Evolutionary conservation across 92 coral and sea anemone species (phyloP).

Genomic region (Diadumene lineata): DNA sequence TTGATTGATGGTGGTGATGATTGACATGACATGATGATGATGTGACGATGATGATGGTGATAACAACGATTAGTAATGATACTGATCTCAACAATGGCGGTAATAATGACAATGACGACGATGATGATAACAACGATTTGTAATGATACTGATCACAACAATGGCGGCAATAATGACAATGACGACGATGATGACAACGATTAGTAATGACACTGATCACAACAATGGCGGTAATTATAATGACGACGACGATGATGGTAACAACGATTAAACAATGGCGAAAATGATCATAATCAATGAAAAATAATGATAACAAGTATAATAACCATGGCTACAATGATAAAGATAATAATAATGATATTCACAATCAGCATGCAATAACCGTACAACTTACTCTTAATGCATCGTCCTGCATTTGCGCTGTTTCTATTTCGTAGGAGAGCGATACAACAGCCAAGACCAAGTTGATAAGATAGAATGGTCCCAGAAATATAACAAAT

Average conservation of each 20-base stretch:
- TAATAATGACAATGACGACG: not conserved
- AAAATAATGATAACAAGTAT: not conserved
- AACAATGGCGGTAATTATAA: not conserved
- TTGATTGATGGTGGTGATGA: not conserved
- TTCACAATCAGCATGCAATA: not conserved
- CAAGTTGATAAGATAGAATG: conserved; percentile 94
- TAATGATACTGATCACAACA: not conserved
- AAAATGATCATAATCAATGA: not conserved
- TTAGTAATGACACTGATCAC: not conserved
- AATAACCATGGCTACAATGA: too few relatives aligned
- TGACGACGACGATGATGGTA: not conserved
- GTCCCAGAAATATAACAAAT: conserved; percentile 95
- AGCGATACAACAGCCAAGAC: conserved; percentile 98
- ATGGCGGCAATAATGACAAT: not conserved
- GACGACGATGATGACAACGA: not conserved
- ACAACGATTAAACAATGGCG: not conserved
- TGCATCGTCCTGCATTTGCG: conserved; percentile 84
- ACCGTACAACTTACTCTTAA: conserved; percentile 49
- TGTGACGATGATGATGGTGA: not conserved
- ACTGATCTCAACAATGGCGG: not conserved
- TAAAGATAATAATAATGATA: too few relatives aligned
- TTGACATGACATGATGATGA: not conserved
- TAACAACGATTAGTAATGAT: not conserved
- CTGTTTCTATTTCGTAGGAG: conserved; percentile 96
- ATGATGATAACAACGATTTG: not conserved